Base-by-base conservation (phyloP, 2,797 vertebrate genomes). In the Coregonus ussuriensis region DNA sequence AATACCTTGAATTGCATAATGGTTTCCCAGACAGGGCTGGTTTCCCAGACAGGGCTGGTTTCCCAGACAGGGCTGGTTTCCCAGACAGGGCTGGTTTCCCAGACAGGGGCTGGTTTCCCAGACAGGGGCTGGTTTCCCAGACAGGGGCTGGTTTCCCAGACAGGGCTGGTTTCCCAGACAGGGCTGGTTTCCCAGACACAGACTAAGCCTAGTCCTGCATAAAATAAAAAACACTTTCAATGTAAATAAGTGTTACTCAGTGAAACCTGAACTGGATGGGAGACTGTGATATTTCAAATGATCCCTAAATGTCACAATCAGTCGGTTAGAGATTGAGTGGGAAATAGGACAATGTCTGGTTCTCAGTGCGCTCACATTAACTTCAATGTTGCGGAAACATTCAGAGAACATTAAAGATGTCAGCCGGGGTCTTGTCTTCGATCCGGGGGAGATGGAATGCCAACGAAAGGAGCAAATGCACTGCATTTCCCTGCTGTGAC, bases 331-430 rank as follows among this genome's bases (percentile, higher is more conserved):
- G 78, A 86, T 86, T 91, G 87, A 92, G 88, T 88, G 83, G 92
- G 89, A 89, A 89, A 93, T 88, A 93, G 90, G 92, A 92, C 90
- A 92, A 75, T 29, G 88, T 81, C 85, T 79, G 82, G 62, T 77
- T 82, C 76, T 59, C 77, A 88, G 84, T 81, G 84, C 86, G 82
- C 82, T 85, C 87, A 86, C 85, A 83, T 90, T 89, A 56, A 88
- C 87, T 90, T 89, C 82, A 84, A 87, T 84, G 88, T 83, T 41
- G 83, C 79, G 88, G 91, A 25, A 62, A 92, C 89, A 91, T 90
- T 92, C 88, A 88, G 81, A 84, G 86, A 89, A 87, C 84, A 87
- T 80, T 88, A 83, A 83, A 13, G 25, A 82, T 86, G 89, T 91
- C 88, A 89, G 85, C 76, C 21, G 77, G 79, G 88, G 89, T 89